Base-by-base conservation (phyloP, 2,113 vertebrate genomes). In the Zosterops japonicus region DNA sequence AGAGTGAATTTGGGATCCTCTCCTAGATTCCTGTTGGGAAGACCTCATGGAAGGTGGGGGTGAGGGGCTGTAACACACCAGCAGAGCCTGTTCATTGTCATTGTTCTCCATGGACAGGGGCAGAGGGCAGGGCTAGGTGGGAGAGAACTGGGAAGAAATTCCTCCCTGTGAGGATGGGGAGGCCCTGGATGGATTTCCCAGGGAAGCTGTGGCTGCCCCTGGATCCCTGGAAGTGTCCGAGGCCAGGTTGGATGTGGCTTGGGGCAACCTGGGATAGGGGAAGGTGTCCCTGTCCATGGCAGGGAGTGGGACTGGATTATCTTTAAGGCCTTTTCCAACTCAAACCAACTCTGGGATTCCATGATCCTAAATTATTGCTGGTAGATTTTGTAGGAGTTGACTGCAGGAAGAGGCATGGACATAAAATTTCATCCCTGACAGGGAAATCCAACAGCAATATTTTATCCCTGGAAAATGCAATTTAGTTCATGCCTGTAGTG, bases 31-130 rank as follows among this genome's bases (percentile, higher is more conserved):
- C 50, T 29, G 5, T 2, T 5, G 55, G 52, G 42, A 91, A 67
- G 11, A 44, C 12, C n/a, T 2, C 2, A 0, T 12, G 61, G 42
- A 36, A 46, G 24, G 31, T 1, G 3, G 18, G 36, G 29, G 41
- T 71, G 65, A 57, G 29, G 64, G 44, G 65, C 67, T 92, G 12
- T 28, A 17, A 4, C 8, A 2, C 20, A 9, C 2, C 52, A 44
- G 20, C 52, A 75, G 13, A 74, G 50, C 31, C 20, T 33, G 4
- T 0, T n/a, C 7, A 3, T 4, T 4, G n/a, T 2, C 20, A 1
- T 0, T 35, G 24, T 4, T 63, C 57, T 28, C 52, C 42, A 5
- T 0, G 25, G 67, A 8, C 49, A 46, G 11, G 24, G 39, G 52
- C 57, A 50, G 35, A 49, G 21, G 42, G 50, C 35, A 72, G 53